These are phyloP conservation scores for Circaetus cinerascens DNA, from an alignment of 2,113 vertebrate genomes.

Conservation along the genomic window DNA sequence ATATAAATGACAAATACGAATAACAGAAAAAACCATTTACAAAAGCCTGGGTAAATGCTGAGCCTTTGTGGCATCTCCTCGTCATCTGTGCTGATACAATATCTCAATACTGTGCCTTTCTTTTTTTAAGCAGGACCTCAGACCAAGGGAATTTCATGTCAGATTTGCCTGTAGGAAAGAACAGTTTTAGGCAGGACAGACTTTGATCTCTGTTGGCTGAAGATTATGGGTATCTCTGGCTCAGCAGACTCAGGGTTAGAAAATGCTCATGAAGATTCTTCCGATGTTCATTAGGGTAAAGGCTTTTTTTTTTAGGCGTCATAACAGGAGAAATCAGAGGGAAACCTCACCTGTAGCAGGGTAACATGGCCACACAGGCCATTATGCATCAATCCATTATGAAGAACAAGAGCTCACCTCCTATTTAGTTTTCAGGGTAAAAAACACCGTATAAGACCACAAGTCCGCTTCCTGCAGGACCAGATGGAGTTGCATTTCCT, in stretches of 20 bases:
- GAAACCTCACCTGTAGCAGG: background rate
- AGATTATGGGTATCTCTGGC: background rate
- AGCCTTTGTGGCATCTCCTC: background rate
- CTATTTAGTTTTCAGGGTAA: background rate
- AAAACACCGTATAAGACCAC: background rate
- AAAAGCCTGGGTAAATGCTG: background rate
- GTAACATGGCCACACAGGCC: background rate
- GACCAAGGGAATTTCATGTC: background rate
- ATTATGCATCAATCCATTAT: background rate
- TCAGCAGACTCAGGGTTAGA: background rate
- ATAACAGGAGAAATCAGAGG: background rate
- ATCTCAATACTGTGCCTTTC: background rate
- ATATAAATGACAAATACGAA: background rate
- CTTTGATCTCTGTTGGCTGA: background rate
- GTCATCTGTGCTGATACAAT: background rate
- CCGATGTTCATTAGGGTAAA: background rate
- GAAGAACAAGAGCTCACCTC: background rate
- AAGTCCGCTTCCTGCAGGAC: background rate
- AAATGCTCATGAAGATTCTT: background rate
- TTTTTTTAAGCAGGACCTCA: background rate
- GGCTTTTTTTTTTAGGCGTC: background rate
- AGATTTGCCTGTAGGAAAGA: background rate
- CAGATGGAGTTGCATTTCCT: background rate
- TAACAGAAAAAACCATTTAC: background rate
- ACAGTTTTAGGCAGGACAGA: background rate